phyloP scores from a whole-genome alignment of 1,140 invertebrate genomes.

The Drosophila melanogaster region Release_6_plus_ISO1_MT NT_037436.4:3169001-3169500 shows the following conservation, averaged over 20 bases:
- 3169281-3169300: slow-evolving; percentile 13
- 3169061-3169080: slow-evolving; percentile 36
- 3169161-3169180: neutral
- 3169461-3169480: neutral
- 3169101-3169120: no score
- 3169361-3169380: slow-evolving; percentile 20
- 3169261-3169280: slow-evolving; percentile 18
- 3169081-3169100: slow-evolving; percentile 2
- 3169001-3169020: slow-evolving; percentile 34
- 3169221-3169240: no score
- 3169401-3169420: neutral
- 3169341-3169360: slow-evolving; percentile 7
- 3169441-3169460: rapidly evolving
- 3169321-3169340: slow-evolving; percentile 25
- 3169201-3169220: no score
- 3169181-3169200: neutral
- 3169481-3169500: slow-evolving; percentile 23
- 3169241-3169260: neutral
- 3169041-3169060: slow-evolving; percentile 37
- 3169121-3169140: no score
- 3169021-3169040: slow-evolving; percentile 30
- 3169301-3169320: slow-evolving; percentile 15
- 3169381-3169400: neutral
- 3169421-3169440: neutral
- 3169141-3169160: no score